A percentile compares a stretch with the other conserved stretches of the same genome.
These are phyloP conservation scores for Brevimyrus niger DNA, from an alignment of 2,113 vertebrate genomes.

Conservation along the genomic window DNA sequence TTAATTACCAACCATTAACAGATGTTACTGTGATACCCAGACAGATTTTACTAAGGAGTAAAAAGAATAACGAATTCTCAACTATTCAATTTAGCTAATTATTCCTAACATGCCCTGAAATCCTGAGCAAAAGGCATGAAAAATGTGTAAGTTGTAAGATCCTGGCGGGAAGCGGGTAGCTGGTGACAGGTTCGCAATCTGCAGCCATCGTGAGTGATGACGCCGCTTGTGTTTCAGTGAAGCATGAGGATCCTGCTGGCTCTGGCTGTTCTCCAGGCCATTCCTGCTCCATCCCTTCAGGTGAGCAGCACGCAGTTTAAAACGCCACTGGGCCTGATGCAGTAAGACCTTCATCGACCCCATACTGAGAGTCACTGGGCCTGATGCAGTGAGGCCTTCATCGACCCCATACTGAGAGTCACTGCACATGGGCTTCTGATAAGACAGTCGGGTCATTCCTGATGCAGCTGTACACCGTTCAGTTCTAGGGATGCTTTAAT, in stretches of 20 bases:
- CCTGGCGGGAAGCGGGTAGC: not conserved
- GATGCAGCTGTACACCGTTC: not conserved
- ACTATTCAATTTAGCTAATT: not conserved
- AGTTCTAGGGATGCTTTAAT: not conserved
- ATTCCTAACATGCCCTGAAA: not conserved
- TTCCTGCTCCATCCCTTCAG: constrained; percentile 47
- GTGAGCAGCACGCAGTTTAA: constrained; percentile 39
- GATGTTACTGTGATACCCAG: not conserved
- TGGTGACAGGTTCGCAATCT: not conserved
- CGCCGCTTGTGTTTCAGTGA: constrained; percentile 19
- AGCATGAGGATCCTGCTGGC: constrained; percentile 44
- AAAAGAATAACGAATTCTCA: not conserved
- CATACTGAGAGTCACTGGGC: not conserved
- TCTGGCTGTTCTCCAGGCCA: constrained; percentile 51
- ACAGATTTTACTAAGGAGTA: not conserved
- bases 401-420: not conserved
- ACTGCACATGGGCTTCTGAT: not conserved
- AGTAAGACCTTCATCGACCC: not conserved
- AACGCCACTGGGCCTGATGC: not conserved
- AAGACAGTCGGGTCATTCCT: not conserved
- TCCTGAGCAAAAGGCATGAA: not conserved
- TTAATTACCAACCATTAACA: not conserved
- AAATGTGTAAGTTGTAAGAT: not conserved
- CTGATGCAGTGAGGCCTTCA: not conserved
- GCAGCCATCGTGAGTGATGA: not conserved